Evolutionary conservation across 2,888 invertebrate genomes (phyloP).

Genomic region (Malachius bipustulatus): DNA sequence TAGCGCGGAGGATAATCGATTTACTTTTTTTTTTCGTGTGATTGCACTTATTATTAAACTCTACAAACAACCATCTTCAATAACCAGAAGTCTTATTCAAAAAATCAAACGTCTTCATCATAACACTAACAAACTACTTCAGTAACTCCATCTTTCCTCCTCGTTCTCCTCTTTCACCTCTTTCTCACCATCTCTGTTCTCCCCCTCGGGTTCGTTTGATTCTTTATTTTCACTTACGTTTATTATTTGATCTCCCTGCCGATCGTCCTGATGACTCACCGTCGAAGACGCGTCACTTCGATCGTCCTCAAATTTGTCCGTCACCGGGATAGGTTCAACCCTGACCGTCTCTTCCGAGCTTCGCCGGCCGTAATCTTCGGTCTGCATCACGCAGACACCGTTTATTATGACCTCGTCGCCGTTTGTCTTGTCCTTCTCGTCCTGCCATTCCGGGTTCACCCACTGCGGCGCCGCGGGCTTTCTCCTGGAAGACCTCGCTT

Average conservation of each 20-base stretch:
- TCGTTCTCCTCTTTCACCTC: slow-evolving; percentile 48
- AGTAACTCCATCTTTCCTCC: slow-evolving; percentile 54
- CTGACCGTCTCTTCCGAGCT: slow-evolving; percentile 58
- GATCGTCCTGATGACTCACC: slow-evolving; percentile 25
- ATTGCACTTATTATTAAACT: slow-evolving; percentile 29
- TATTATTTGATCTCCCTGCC: slow-evolving; percentile 20
- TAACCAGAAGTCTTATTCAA: slow-evolving; percentile 11
- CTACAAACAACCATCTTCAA: slow-evolving; percentile 13
- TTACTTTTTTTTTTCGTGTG: slow-evolving; percentile 25
- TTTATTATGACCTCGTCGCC: slow-evolving; percentile 80
- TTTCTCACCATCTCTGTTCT: slow-evolving; percentile 35
- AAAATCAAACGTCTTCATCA: no score
- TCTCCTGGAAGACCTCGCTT: slow-evolving; percentile 54
- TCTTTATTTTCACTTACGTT: slow-evolving; percentile 18
- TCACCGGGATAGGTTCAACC: slow-evolving; percentile 64
- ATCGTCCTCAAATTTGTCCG: slow-evolving; percentile 47
- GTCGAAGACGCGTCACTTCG: slow-evolving; percentile 39
- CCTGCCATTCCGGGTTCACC: slow-evolving; percentile 92
- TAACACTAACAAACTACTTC: slow-evolving; percentile 21
- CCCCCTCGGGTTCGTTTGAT: slow-evolving; percentile 14
- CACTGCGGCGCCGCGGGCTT: slow-evolving; percentile 96
- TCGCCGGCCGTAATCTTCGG: slow-evolving; percentile 54
- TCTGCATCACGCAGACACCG: slow-evolving; percentile 86
- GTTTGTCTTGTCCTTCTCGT: slow-evolving; percentile 44
- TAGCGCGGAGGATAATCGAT: slow-evolving; percentile 27